phyloP scores from a whole-genome alignment of 1,140 invertebrate species.

The Ctenoplectra terminalis region DNA sequence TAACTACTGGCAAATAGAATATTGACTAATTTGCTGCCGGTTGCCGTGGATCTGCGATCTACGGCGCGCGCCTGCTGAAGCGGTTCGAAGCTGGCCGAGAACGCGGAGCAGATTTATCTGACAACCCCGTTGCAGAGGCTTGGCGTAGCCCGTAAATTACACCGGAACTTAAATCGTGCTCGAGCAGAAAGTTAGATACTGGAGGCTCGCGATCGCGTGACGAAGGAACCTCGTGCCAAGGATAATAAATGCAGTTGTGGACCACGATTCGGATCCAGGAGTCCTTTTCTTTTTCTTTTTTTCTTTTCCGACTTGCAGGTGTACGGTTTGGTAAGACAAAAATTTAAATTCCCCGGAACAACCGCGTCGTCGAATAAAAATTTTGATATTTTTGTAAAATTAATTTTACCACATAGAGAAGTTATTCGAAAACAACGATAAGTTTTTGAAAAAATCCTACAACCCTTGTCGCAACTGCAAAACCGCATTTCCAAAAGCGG shows the following conservation, averaged over 20 bases:
- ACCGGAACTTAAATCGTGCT: slow-evolving; percentile 2
- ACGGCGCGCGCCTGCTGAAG: not conserved
- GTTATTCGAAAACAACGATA: too few species aligned
- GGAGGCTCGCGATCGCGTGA: slow-evolving; percentile 63
- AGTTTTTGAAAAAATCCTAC: not conserved
- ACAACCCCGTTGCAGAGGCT: not conserved
- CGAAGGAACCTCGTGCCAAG: slow-evolving; percentile 37
- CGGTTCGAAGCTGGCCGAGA: not conserved
- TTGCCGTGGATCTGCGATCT: slow-evolving; percentile 19
- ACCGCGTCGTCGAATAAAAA: too few species aligned
- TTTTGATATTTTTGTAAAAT: too few species aligned
- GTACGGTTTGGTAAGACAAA: too few species aligned
- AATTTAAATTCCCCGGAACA: too few species aligned
- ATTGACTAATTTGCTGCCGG: slow-evolving; percentile 45
- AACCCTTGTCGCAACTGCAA: not conserved
- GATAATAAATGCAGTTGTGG: slow-evolving; percentile 62
- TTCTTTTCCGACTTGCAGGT: too few species aligned
- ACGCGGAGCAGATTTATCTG: slow-evolving; percentile 46
- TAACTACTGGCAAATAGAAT: slow-evolving; percentile 37
- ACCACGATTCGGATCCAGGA: slow-evolving; percentile 32
- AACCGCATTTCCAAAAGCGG: not conserved
- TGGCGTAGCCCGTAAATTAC: slow-evolving; percentile 46
- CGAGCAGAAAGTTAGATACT: slow-evolving; percentile 34
- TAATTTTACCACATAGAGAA: too few species aligned
- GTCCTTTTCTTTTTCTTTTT: slow-evolving; percentile 19